Percentiles rank a stretch among this genome's conserved stretches.
phyloP scores from a whole-genome alignment of 2,888 invertebrate species.

The Quadroppia sp. region DNA sequence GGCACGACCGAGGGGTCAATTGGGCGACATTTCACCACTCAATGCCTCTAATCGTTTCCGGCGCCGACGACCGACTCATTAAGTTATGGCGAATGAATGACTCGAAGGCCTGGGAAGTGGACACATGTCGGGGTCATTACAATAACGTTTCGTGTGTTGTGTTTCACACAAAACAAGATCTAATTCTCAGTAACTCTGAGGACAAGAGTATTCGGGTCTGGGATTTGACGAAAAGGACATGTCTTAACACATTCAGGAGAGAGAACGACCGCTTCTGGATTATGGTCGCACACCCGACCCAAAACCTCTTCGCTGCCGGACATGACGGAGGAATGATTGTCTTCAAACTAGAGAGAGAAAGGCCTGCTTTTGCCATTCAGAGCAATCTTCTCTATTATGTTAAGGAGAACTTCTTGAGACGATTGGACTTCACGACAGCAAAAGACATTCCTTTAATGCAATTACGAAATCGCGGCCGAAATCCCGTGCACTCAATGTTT shows the following conservation, averaged over 20 bases:
- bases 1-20: constrained; percentile 94
- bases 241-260: constrained; percentile 81
- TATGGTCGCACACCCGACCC: constrained; percentile 82
- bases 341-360: constrained; percentile 84
- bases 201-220: constrained; percentile 97
- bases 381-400: constrained; percentile 92
- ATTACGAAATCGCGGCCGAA: constrained; percentile 55
- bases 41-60: constrained; percentile 89
- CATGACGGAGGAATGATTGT: constrained; percentile 97
- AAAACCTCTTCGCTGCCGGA: constrained; percentile 98
- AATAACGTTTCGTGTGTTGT: constrained; percentile 97
- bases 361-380: constrained; percentile 91
- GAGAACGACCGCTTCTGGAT: constrained; percentile 99
- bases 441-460: constrained; percentile 91
- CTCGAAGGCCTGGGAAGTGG: constrained; percentile 82
- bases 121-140: constrained; percentile 98
- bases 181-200: constrained; percentile 94
- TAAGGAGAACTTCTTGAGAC: constrained; percentile 84
- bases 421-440: constrained; percentile 85
- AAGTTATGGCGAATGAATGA: constrained; percentile 99
- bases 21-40: constrained; percentile 97
- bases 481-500: constrained; percentile 60
- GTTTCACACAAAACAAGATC: constrained; percentile 93
- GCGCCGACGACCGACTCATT: constrained; percentile 96
- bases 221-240: constrained; percentile 94